phyloP scores from a whole-genome alignment of 2,797 vertebrate genomes.

The Hybognathus amarus region DNA sequence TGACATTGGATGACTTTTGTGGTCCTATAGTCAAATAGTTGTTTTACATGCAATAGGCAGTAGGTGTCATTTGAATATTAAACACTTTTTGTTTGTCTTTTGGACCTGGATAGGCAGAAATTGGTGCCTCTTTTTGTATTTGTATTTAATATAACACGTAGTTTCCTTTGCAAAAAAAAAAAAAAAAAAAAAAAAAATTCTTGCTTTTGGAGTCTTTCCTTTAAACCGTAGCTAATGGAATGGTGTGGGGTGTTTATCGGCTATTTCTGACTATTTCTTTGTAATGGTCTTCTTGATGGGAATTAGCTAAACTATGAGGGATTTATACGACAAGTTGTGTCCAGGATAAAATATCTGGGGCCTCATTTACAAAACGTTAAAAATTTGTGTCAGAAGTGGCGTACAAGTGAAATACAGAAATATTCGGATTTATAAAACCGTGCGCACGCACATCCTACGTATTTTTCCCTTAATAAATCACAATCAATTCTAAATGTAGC shows the following conservation, averaged over 20 bases:
- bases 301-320: background rate
- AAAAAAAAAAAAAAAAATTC: too few species aligned
- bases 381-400: too few species aligned
- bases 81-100: background rate
- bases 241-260: background rate
- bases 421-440: too few species aligned
- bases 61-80: conserved; percentile 1
- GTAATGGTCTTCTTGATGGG: background rate
- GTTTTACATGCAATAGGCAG: conserved; percentile 6
- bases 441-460: too few species aligned
- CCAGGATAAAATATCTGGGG: background rate
- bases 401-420: too few species aligned
- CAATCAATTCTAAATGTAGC: too few species aligned
- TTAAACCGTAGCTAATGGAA: background rate
- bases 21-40: conserved; percentile 6
- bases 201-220: background rate
- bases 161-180: too few species aligned
- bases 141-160: background rate
- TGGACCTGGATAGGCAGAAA: background rate
- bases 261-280: background rate
- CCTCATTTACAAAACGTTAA: too few species aligned
- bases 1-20: conserved; percentile 7
- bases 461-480: too few species aligned
- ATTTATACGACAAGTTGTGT: background rate
- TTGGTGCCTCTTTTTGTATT: background rate